Conservation (phyloP, 2,888 invertebrate species). For the Xestoiulus laeticollis region DNA sequence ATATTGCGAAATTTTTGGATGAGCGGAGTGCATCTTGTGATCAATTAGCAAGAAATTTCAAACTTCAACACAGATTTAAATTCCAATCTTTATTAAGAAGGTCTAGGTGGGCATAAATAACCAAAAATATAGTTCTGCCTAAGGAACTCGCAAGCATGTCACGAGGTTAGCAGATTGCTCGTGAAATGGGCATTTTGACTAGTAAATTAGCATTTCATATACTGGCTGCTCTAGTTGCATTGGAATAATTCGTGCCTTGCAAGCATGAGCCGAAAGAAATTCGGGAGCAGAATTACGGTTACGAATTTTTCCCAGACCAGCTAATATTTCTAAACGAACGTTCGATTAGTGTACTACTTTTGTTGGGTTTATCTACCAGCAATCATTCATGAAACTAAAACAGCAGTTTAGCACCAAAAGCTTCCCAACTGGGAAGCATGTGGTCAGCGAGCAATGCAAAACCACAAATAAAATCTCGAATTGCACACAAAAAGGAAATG, state of each 20-base stretch:
- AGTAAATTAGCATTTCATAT: constrained; percentile 2
- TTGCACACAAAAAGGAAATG: neutral
- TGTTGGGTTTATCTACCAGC: neutral
- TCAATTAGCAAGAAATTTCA: neutral
- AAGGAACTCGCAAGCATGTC: constrained; percentile 28
- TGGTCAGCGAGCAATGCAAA: constrained; percentile 8
- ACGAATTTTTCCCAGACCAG: neutral
- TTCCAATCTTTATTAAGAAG: constrained; percentile 42
- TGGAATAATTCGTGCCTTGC: neutral
- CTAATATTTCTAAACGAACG: neutral
- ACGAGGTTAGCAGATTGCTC: neutral
- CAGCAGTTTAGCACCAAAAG: constrained; percentile 40
- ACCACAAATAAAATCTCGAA: constrained; percentile 32
- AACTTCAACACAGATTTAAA: neutral
- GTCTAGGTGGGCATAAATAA: constrained; percentile 40
- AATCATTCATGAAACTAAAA: neutral
- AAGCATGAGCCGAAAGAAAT: neutral
- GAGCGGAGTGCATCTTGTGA: neutral
- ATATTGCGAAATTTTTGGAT: too few species aligned
- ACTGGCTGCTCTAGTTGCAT: constrained; percentile 39
- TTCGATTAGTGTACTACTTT: neutral
- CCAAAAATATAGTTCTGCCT: constrained; percentile 43
- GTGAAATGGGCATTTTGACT: constrained; percentile 1
- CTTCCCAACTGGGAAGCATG: neutral
- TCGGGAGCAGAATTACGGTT: neutral